phyloP scores from a whole-genome alignment of 2,113 vertebrate species.

The Bambusicola thoracicus region DNA sequence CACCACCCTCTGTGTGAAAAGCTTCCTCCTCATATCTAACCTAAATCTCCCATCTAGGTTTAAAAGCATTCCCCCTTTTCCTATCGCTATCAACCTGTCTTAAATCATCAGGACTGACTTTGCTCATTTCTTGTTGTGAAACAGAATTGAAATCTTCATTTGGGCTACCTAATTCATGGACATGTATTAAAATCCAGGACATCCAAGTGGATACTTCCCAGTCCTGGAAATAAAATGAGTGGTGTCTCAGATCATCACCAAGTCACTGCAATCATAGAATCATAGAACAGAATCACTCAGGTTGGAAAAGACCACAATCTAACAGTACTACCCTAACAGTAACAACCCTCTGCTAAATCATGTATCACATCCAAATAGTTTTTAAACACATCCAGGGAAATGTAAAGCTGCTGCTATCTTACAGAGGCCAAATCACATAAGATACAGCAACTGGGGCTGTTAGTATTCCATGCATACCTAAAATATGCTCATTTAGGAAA shows the following conservation, averaged over 20 bases:
- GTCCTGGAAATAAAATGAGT: background rate
- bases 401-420: no score
- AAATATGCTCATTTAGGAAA: background rate
- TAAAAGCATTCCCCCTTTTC: no score
- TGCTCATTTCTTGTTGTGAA: background rate
- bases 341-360: no score
- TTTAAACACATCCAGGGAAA: no score
- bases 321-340: no score
- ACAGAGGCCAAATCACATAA: background rate
- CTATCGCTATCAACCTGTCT: background rate
- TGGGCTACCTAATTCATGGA: background rate
- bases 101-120: background rate
- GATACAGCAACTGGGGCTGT: background rate
- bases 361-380: no score
- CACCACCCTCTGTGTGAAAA: no score
- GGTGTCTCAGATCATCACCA: background rate
- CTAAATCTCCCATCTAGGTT: no score
- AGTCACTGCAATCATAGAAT: background rate
- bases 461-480: background rate
- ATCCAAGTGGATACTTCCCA: background rate
- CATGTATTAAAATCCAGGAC: background rate
- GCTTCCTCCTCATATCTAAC: no score
- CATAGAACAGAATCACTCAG: no score
- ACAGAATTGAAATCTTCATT: background rate
- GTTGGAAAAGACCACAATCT: no score